Evolutionary conservation across 2,888 invertebrate genomes (phyloP).

Genomic region (Brachyptera putata): DNA sequence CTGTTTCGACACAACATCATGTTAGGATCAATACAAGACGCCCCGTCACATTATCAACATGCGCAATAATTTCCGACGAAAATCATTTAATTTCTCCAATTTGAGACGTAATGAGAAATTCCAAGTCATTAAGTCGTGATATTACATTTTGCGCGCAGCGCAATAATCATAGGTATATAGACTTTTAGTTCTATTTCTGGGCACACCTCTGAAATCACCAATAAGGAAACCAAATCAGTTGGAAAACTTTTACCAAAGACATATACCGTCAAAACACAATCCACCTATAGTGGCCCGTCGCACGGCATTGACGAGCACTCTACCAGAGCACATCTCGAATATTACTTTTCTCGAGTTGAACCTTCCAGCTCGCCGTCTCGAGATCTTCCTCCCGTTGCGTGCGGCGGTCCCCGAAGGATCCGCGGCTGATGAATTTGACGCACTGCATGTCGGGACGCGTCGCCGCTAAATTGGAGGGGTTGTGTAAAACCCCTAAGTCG

Average conservation of each 20-base stretch:
- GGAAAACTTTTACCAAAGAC: no score
- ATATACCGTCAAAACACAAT: no score
- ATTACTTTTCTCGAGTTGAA: not conserved
- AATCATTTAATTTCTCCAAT: slow-evolving; percentile 11
- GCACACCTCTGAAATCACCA: no score
- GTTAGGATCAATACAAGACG: not conserved
- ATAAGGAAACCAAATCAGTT: no score
- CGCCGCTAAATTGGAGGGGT: slow-evolving; percentile 17
- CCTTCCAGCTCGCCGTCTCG: not conserved
- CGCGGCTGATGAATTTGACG: slow-evolving; percentile 14
- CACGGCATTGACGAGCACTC: not conserved
- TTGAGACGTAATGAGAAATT: slow-evolving; percentile 5
- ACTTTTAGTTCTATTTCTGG: no score
- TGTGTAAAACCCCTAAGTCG: not conserved
- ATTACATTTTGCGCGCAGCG: no score
- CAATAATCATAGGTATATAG: no score
- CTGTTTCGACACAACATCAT: no score
- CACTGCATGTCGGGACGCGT: not conserved
- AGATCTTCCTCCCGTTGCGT: not conserved
- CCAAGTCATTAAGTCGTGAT: slow-evolving; percentile 4
- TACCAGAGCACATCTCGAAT: not conserved
- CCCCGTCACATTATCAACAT: not conserved
- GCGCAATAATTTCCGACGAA: not conserved
- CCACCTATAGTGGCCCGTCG: no score
- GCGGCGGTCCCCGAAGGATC: slow-evolving; percentile 3